phyloP scores from a whole-genome alignment of 1,140 invertebrate genomes.

The Caenorhabditis inopinata region DNA sequence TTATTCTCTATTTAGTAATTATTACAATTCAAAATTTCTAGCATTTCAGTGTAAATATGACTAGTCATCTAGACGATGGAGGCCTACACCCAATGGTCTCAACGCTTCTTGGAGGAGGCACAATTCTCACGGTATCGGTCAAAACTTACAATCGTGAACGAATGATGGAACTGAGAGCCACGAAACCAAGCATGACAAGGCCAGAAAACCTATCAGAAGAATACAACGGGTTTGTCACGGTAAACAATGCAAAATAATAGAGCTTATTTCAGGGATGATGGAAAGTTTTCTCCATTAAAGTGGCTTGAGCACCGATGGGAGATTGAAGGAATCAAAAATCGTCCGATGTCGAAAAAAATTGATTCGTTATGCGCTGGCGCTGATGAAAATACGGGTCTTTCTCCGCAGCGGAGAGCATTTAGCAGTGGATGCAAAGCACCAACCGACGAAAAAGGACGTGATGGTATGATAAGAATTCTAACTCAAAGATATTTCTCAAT shows the following conservation, averaged over 20 bases:
- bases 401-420: slow-evolving; percentile 54
- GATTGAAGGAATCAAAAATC: slow-evolving; percentile 47
- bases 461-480: background rate
- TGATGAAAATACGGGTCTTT: slow-evolving; percentile 51
- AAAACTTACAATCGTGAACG: slow-evolving; percentile 37
- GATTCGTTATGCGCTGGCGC: slow-evolving; percentile 45
- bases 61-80: slow-evolving; percentile 13
- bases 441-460: slow-evolving; percentile 18
- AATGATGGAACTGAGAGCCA: slow-evolving; percentile 43
- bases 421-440: slow-evolving; percentile 50
- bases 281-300: slow-evolving; percentile 54
- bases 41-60: slow-evolving; percentile 39
- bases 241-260: background rate
- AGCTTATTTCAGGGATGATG: slow-evolving; percentile 52
- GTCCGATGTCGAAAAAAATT: slow-evolving; percentile 41
- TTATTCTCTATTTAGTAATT: too few relatives aligned
- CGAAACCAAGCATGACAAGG: slow-evolving; percentile 30
- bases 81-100: slow-evolving; percentile 16
- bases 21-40: too few relatives aligned
- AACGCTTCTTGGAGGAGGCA: background rate
- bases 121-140: background rate
- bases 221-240: slow-evolving; percentile 48
- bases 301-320: slow-evolving; percentile 54
- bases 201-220: slow-evolving; percentile 47
- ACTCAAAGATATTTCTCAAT: background rate